Base-by-base conservation (phyloP, 2,797 vertebrate species). In the Crax fasciolata region DNA sequence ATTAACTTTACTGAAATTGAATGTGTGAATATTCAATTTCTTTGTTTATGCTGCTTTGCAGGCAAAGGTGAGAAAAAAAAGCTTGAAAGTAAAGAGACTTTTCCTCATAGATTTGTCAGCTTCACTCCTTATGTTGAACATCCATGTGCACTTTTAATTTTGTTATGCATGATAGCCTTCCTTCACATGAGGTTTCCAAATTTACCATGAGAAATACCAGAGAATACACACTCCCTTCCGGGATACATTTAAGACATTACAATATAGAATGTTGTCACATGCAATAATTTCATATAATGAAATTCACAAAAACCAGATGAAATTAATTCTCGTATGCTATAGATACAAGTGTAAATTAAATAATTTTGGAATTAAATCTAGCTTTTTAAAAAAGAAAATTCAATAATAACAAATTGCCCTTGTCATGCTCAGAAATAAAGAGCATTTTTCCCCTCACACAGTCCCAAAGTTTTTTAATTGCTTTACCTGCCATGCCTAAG, bases 241-340 rank as follows among this genome's bases (percentile, higher is more conserved):
- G 61, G 73, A 89, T 74, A 94, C 59, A 72, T 44, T 89, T 93
- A 90, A 13, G 9, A 86, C 84, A 94, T 96, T 94, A 57, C 35
- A 58, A 38, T 84, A 62, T 24, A 95, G 75, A 95, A 78, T 89
- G 51, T 76, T 93, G 91, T 95, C 94, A 93, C 49, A 39, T 39
- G 41, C 87, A 95, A 94, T 90, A 75, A 94, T 84, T 94, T 90
- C 70, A 90, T 93, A 84, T 68, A 55, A 70, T 94, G 35, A 91
- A 92, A 96, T 97, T 94, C 49, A 66, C 43, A 82, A 39, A 59
- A 68, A 94, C 93, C 71, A 81, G 63, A 43, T 92, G 10, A 94
- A 93, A 96, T 82, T 77, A 90, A 79, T 84, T 93, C 51, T 21
- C 49, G 25, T 72, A 35, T 8, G 41, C 32, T 14, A 6, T 46